Base-by-base conservation (phyloP, 1,140 invertebrate genomes). In the Drosophila asahinai region DNA sequence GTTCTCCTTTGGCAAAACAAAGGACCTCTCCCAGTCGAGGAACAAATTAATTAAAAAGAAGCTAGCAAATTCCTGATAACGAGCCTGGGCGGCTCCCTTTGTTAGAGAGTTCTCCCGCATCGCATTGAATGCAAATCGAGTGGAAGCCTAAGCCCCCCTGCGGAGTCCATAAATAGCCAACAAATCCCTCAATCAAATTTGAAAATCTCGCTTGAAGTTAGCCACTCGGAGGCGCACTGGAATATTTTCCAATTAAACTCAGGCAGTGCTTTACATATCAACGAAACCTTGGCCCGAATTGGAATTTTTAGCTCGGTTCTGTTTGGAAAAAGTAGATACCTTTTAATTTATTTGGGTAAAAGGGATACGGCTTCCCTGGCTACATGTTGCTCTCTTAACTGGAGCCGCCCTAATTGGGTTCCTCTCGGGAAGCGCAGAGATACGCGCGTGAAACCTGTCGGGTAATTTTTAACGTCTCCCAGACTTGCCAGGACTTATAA, bases 41-140 rank as follows among this genome's bases (percentile, higher is more conserved):
- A 70, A 40, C 65, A 77, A 57, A 83, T 83, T 84, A 81, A 84
- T 81, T 78, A 81, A 74, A 67, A 65, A 49, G 68, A 63, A 73
- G 45, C 45, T 45, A 45, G 43, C 33, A 27, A 17, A 61, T 73
- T 74, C 68, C 71, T 45, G 68, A 45, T 52, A 43, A 70, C 64
- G 22, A 68, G 49, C 1, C 5, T 8, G 19, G 17, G 4, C 27
- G 45, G 14, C n/a, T 43, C 15, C 55, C 36, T 36, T 61, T 73
- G 68, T 48, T 25, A 2, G 17, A 3, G 2, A 19, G 27, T 22
- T 22, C 25, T 17, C 52, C 22, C 2, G 14, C 6, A 59, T 60
- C 27, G 30, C 27, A 42, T 58, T 57, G 25, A 77, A 77, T 77
- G 74, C 74, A 77, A 77, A 77, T 77, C 73, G 73, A 77, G 62